Base-by-base conservation (phyloP, 2,797 vertebrate species). In the Acanthurus lineatus region DNA sequence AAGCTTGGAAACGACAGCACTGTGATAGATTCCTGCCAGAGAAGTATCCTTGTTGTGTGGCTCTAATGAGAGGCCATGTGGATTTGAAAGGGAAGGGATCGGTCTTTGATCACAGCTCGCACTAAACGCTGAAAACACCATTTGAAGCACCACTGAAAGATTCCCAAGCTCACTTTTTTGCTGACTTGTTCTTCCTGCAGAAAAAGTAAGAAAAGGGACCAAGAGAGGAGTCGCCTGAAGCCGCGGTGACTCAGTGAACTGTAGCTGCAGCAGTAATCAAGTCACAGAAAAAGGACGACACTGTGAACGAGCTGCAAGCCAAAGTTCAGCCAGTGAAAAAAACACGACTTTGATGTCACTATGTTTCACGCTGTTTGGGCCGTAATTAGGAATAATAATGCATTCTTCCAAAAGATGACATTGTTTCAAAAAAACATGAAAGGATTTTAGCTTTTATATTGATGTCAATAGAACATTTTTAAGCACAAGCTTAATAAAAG, bases 21-120 rank as follows among this genome's bases (percentile, higher is more conserved):
- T 44, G 19, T 60, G 44, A 73, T 49, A 64, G 20, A 61, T 47
- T 69, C n/a, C 75, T 64, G 69, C 76, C 69, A 22, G 81, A 76
- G 28, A 42, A 42, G 7, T 10, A 14, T 69, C 71, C 63, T 77
- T 40, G 38, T 48, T 17, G 67, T 68, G 66, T 77, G 79, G 69
- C 44, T 35, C 67, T 89, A 87, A 89, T 88, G 74, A 89, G 87
- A 86, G 70, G 70, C 77, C 56, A 6, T 79, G 86, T 73, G 84
- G 79, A 76, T 85, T 75, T 83, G 58, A 88, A 84, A 80, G 79
- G 57, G 54, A 78, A 73, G 51, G 47, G 58, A 64, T 75, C 56
- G 3, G 62, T 70, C 84, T 89, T 91, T 89, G 83, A 93, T 89
- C 80, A 57, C 51, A 51, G 62, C 62, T 81, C 9, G 42, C 59